Percentiles rank a stretch among this genome's conserved stretches.
These are phyloP conservation scores for Polydrusus cervinus DNA, from an alignment of 2,888 invertebrate species.

Conservation along the genomic window DNA sequence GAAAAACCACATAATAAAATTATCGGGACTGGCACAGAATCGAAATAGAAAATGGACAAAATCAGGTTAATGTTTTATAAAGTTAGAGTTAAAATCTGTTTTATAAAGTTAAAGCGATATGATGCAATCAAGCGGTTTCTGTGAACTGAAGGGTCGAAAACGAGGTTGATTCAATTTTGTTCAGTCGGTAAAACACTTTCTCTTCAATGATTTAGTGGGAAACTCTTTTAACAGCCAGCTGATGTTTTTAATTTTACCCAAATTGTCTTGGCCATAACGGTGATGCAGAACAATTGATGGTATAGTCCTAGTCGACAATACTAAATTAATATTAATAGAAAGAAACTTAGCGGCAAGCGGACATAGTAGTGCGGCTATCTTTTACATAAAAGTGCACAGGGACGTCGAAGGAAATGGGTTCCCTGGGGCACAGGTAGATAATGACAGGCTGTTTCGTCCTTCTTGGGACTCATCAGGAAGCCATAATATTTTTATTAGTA, in stretches of 20 bases:
- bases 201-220: slow-evolving; percentile 18
- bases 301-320: too few species aligned
- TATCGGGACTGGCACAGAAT: slow-evolving; percentile 61
- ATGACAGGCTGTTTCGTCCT: too few species aligned
- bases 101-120: slow-evolving; percentile 61
- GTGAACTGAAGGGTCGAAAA: slow-evolving; percentile 47
- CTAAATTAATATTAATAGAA: too few species aligned
- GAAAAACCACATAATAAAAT: slow-evolving; percentile 38
- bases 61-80: slow-evolving; percentile 66
- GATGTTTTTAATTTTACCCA: not conserved
- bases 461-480: too few species aligned
- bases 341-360: too few species aligned
- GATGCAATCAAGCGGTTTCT: slow-evolving; percentile 62
- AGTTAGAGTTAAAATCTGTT: slow-evolving; percentile 60
- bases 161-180: slow-evolving; percentile 47
- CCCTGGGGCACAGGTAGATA: too few species aligned
- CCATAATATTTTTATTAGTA: too few species aligned
- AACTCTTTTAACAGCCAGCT: slow-evolving; percentile 3
- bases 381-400: too few species aligned
- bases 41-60: slow-evolving; percentile 62
- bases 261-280: too few species aligned
- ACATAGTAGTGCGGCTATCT: too few species aligned
- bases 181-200: slow-evolving; percentile 39
- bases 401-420: too few species aligned
- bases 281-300: too few species aligned